A percentile compares a stretch with the other conserved stretches of the same genome.
These are phyloP conservation scores for Akabosia matsudoensis DNA, from an alignment of 1,140 invertebrate genomes.

Conservation along the genomic window DNA sequence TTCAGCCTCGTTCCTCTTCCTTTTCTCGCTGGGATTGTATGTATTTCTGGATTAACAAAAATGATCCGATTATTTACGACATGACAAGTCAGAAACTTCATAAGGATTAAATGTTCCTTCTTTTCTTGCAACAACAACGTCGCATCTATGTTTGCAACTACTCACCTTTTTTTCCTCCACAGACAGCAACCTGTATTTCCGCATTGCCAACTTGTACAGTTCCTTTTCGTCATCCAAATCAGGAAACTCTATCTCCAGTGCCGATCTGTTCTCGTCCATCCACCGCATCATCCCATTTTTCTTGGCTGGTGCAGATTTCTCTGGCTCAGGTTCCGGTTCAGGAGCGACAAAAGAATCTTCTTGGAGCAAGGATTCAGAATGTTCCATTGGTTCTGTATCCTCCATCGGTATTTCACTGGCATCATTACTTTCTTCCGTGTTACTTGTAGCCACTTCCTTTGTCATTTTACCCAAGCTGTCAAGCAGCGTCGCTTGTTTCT, in stretches of 20 bases:
- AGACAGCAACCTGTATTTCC: constrained; percentile 49
- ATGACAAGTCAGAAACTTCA: background rate
- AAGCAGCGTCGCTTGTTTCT: constrained; percentile 35
- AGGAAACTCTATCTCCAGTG: constrained; percentile 57
- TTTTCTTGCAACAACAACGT: background rate
- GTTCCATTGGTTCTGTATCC: constrained; percentile 31
- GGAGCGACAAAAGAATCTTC: too few species aligned
- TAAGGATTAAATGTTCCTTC: background rate
- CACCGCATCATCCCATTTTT: constrained; percentile 58
- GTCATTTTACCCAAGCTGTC: constrained; percentile 27
- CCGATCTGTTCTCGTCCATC: constrained; percentile 58
- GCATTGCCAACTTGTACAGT: constrained; percentile 57
- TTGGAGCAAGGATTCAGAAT: constrained; percentile 39
- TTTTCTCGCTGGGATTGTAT: background rate
- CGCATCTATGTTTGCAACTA: too few species aligned
- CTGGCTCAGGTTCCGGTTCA: constrained; percentile 38
- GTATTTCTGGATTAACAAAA: constrained; percentile 4
- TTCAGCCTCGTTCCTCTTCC: constrained; percentile 2
- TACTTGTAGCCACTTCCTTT: constrained; percentile 3
- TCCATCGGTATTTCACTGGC: constrained; percentile 42
- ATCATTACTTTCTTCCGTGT: constrained; percentile 7
- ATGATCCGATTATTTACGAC: background rate
- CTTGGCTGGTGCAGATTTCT: constrained; percentile 43
- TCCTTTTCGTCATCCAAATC: too few species aligned
- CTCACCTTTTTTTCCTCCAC: background rate